Evolutionary conservation across 2,888 invertebrate genomes (phyloP), one percentile per base, ranked within the genome.

Genomic region (Acanthoscelides obtectus): DNA sequence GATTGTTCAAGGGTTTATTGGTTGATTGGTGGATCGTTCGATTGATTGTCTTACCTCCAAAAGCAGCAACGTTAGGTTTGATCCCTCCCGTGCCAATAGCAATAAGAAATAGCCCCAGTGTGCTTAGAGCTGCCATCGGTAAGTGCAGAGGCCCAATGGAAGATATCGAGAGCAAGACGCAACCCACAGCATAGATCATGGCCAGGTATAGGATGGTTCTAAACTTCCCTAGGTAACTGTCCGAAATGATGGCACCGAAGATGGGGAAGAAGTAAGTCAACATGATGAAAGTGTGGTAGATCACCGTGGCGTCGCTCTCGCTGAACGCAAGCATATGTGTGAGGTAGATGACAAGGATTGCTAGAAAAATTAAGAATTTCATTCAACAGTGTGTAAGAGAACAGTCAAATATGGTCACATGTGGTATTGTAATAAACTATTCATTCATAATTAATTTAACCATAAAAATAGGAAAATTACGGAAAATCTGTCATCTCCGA

Each of bases 51-150:
- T 20, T 25, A 68, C 68, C 98, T 0, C 98, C 98, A 84, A 98
- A 98, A 0, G 98, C 95, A 0, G 96, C 90, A 0, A 98, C 97
- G 81, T 97, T 98, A 0, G 98, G 97, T 82, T 98, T 98, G 79
- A 98, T 98, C 0, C 97, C 97, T 0, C 98, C 98, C 0, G 97
- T 96, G 0, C 97, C 97, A 19, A 97, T 80, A 0, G 96, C 96
- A 79, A 98, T 95, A 22, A 94, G 84, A 0, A 92, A 77, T 20
- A 94, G 85, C 0, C 93, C 93, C 22, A 92, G 1, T 22, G 93
- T 87, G 6, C 84, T 81, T 66, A 85, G 81, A 25, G 77, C 81
- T 22, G 76, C 77, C 71, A 86, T 83, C 0, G 93, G 92, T 71
- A 93, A 83, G n/a, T 86, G 81, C 2, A 91, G 78, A 0, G 88